Base-by-base conservation (phyloP, 1,140 invertebrate genomes). In the Eurytemora carolleeae region DNA sequence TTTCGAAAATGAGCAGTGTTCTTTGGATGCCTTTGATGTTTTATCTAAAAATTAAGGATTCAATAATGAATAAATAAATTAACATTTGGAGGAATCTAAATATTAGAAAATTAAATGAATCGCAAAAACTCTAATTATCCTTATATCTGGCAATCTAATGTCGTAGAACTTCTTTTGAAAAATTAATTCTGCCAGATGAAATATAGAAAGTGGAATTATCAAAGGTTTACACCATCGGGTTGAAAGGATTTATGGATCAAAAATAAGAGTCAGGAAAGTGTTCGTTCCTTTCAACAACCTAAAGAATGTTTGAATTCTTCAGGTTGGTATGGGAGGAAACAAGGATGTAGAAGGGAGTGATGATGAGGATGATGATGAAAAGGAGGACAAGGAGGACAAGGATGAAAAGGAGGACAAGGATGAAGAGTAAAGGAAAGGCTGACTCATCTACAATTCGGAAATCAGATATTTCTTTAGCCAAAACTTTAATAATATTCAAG, bases 81-180 rank as follows among this genome's bases (percentile, higher is more conserved):
- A n/a, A n/a, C n/a, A n/a, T n/a, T n/a, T n/a, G n/a, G n/a, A n/a
- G n/a, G n/a, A n/a, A n/a, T n/a, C n/a, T n/a, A n/a, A n/a, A n/a
- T n/a, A n/a, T n/a, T n/a, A n/a, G n/a, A n/a, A n/a, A n/a, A n/a
- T n/a, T n/a, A n/a, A n/a, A n/a, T n/a, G n/a, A n/a, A n/a, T n/a
- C n/a, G n/a, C n/a, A n/a, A n/a, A n/a, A n/a, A n/a, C n/a, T n/a
- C n/a, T n/a, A n/a, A n/a, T n/a, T n/a, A n/a, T n/a, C n/a, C n/a
- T n/a, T n/a, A n/a, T n/a, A n/a, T n/a, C n/a, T n/a, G n/a, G n/a
- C n/a, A n/a, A n/a, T n/a, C n/a, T n/a, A n/a, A n/a, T n/a, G n/a
- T n/a, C n/a, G n/a, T n/a, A n/a, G n/a, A n/a, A 98, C 95, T 21
- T 93, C 95, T 57, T 84, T 87, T 15, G 95, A 99, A 73, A 95